Percentiles rank a stretch among this genome's conserved stretches.
Evolutionary conservation across 2,113 vertebrate genomes (phyloP).

Genomic region (Notechis scutatus): DNA sequence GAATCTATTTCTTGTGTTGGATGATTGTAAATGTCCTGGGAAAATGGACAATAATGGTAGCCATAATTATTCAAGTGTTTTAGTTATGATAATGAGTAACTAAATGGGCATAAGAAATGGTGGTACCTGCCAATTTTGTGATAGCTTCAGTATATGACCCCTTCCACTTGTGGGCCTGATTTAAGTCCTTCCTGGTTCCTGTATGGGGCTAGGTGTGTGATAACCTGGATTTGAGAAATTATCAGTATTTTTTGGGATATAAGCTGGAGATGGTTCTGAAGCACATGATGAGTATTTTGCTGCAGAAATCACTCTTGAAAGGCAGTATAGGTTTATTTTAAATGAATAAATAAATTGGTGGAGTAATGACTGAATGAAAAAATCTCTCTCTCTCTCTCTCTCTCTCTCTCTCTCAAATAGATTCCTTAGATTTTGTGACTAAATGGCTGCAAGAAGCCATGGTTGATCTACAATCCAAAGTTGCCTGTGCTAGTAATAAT

Average conservation of each 20-base stretch:
- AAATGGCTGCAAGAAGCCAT: slow-evolving; percentile 87
- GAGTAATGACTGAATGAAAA: neutral
- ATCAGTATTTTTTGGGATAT: neutral
- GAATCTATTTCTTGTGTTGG: neutral
- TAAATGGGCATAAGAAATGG: neutral
- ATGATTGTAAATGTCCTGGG: neutral
- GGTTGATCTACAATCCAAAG: slow-evolving; percentile 56
- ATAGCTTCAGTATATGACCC: neutral
- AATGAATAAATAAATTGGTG: neutral
- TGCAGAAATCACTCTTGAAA: neutral
- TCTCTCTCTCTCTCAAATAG: slow-evolving; percentile 58
- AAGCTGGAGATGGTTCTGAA: neutral
- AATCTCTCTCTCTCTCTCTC: neutral
- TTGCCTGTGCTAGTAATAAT: slow-evolving; percentile 26
- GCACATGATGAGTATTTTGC: neutral
- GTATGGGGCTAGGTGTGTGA: neutral
- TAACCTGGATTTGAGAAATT: neutral
- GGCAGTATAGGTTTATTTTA: neutral
- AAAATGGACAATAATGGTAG: neutral
- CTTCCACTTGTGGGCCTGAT: neutral
- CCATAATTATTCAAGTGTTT: neutral
- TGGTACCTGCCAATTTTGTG: neutral
- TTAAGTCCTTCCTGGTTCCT: neutral
- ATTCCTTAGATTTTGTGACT: slow-evolving; percentile 88
- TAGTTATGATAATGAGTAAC: neutral